Evolutionary conservation across 2,888 invertebrate species (phyloP).

Genomic region (Lepidocyrtinus sp.): DNA sequence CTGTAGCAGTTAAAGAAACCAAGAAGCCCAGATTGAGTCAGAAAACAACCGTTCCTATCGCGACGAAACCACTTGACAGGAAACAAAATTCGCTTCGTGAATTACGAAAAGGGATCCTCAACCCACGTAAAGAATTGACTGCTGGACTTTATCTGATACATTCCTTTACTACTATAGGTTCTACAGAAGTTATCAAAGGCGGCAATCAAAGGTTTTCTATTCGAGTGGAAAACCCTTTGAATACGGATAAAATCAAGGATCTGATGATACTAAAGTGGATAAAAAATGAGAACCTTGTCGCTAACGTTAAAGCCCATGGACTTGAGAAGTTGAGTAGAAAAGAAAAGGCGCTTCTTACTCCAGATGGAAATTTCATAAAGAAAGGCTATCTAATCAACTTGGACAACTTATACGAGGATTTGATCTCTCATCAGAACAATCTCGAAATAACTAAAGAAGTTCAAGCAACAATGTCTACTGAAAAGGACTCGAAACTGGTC

Average conservation of each 20-base stretch:
- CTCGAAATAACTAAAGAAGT: too few species aligned
- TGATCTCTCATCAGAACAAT: too few species aligned
- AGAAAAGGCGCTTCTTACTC: background rate
- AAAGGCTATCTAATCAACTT: background rate
- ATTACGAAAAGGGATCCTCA: background rate
- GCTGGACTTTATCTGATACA: background rate
- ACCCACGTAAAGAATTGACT: background rate
- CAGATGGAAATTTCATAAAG: background rate
- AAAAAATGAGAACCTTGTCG: conserved; percentile 10
- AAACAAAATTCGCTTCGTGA: too few species aligned
- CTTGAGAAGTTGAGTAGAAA: background rate
- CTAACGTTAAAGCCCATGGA: conserved; percentile 32
- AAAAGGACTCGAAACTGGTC: too few species aligned
- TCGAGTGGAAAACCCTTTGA: background rate
- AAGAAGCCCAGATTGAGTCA: too few species aligned
- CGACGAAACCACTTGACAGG: too few species aligned
- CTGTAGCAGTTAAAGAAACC: too few species aligned
- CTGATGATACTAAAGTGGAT: conserved; percentile 21
- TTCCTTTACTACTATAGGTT: background rate
- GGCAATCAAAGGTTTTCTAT: background rate
- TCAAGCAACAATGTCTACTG: too few species aligned
- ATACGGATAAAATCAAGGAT: background rate
- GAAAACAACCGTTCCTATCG: too few species aligned
- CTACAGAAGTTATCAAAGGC: background rate
- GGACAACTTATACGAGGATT: conserved; percentile 18